A percentile compares a stretch with the other conserved stretches of the same genome.
phyloP scores from a whole-genome alignment of 2,888 invertebrate genomes.

The Pterobdella sp. region DNA sequence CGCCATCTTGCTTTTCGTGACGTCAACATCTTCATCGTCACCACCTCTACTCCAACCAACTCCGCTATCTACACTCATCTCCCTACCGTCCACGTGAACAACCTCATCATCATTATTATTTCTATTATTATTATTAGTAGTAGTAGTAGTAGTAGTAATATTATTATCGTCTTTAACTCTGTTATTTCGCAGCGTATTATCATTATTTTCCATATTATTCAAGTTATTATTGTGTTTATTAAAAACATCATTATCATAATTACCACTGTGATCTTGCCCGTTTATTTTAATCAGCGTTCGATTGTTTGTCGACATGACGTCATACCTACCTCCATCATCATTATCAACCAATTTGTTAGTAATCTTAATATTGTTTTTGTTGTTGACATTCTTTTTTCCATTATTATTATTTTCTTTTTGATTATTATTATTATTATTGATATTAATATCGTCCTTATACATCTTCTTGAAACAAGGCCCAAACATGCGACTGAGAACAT shows the following conservation, averaged over 20 bases:
- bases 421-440: conserved; percentile 4
- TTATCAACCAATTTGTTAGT: too few relatives aligned
- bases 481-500: too few relatives aligned
- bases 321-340: too few relatives aligned
- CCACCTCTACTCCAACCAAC: background rate
- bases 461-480: too few relatives aligned
- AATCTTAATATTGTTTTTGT: background rate
- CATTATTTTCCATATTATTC: background rate
- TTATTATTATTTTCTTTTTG: background rate
- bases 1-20: background rate
- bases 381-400: background rate
- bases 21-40: background rate
- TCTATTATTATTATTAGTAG: background rate
- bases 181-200: background rate
- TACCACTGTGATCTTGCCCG: too few relatives aligned
- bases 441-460: background rate
- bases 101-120: background rate
- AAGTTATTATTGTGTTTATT: background rate
- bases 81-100: background rate
- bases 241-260: background rate
- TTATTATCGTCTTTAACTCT: background rate
- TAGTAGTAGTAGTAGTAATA: background rate
- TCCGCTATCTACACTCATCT: background rate
- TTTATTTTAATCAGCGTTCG: too few relatives aligned
- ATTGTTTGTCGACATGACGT: too few relatives aligned